phyloP scores from a whole-genome alignment of 2,113 vertebrate species.

The Platichthys flesus region DNA sequence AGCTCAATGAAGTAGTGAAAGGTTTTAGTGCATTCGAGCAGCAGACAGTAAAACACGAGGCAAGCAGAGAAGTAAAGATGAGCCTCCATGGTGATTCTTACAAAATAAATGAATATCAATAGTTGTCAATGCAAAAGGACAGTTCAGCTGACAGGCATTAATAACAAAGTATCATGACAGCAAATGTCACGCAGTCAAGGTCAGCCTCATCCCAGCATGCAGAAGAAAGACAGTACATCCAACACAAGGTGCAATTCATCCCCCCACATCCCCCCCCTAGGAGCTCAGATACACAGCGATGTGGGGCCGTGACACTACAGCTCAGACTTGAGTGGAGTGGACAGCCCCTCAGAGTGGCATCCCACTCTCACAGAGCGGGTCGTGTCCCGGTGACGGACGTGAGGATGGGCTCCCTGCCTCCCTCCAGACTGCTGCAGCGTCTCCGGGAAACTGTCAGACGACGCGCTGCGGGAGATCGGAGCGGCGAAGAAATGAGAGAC shows the following conservation, averaged over 20 bases:
- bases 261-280: neutral
- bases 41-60: constrained; percentile 2
- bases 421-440: constrained; percentile 34
- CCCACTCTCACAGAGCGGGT: constrained; percentile 50
- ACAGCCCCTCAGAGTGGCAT: constrained; percentile 56
- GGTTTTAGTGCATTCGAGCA: constrained; percentile 48
- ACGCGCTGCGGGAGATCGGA: constrained; percentile 2
- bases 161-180: constrained; percentile 34
- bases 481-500: constrained; percentile 9
- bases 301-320: constrained; percentile 35
- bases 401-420: constrained; percentile 29
- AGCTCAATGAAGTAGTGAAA: constrained; percentile 24
- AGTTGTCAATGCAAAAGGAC: constrained; percentile 21
- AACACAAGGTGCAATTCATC: constrained; percentile 45
- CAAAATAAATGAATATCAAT: constrained; percentile 46
- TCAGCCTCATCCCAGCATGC: constrained; percentile 65
- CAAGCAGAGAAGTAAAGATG: neutral
- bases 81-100: constrained; percentile 4
- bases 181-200: constrained; percentile 49
- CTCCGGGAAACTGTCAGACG: constrained; percentile 45
- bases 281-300: constrained; percentile 37
- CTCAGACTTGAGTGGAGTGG: constrained; percentile 58
- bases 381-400: constrained; percentile 42
- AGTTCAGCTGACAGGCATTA: constrained; percentile 25
- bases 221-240: constrained; percentile 48